These are phyloP conservation scores for Platorchestia sp. DNA, from an alignment of 1,140 invertebrate species.

Conservation along the genomic window DNA sequence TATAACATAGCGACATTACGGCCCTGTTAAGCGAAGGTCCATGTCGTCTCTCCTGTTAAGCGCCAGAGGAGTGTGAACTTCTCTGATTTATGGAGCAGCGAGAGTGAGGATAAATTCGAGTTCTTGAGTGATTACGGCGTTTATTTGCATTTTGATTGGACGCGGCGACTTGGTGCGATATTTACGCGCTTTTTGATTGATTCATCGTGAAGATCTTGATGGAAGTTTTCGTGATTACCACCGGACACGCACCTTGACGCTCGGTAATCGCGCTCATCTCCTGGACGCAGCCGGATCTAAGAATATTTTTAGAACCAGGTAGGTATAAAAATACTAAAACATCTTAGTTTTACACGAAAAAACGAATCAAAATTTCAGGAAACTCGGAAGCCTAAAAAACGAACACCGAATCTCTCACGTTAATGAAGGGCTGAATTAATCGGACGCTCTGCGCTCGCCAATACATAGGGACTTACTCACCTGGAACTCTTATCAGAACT, in stretches of 20 bases:
- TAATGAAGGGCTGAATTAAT: background rate
- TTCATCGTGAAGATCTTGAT: conserved; percentile 49
- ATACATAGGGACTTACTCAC: background rate
- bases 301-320: background rate
- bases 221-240: conserved; percentile 2
- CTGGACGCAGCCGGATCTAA: background rate
- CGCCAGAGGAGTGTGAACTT: conserved; percentile 7
- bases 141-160: conserved; percentile 56
- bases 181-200: conserved; percentile 47
- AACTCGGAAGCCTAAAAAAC: background rate
- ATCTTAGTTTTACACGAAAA: background rate
- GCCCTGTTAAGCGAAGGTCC: background rate
- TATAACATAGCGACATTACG: background rate
- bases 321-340: background rate
- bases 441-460: background rate
- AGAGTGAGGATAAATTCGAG: conserved; percentile 6
- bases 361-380: background rate
- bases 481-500: background rate
- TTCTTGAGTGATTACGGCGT: conserved; percentile 51
- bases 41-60: background rate
- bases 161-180: conserved; percentile 51
- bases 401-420: background rate
- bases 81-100: conserved; percentile 33
- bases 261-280: background rate
- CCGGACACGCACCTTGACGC: background rate